Conservation (phyloP, 2,888 invertebrate genomes). For the Sclerodermus sp. region DNA sequence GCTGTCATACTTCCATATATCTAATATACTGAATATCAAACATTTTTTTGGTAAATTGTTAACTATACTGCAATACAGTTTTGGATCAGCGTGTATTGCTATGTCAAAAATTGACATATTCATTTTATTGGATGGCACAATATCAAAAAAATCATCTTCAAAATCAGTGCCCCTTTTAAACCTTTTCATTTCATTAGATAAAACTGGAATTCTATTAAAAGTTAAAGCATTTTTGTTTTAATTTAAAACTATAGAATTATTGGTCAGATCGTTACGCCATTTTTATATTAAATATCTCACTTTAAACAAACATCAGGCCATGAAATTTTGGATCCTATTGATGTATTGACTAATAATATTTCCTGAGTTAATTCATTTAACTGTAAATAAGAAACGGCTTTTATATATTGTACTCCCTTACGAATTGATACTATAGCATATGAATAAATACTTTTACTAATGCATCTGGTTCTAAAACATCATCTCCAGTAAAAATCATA, state of each 20-base stretch:
- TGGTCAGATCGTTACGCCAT: no score
- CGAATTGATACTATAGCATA: not conserved
- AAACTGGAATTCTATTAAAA: conserved; percentile 46
- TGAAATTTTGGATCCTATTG: conserved; percentile 49
- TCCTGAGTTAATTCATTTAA: conserved; percentile 61
- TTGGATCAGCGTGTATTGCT: conserved; percentile 62
- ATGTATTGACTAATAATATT: conserved; percentile 52
- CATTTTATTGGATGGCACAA: conserved; percentile 30
- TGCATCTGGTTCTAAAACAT: conserved; percentile 68
- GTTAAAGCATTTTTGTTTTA: not conserved
- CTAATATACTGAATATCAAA: conserved; percentile 67
- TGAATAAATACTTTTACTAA: conserved; percentile 44
- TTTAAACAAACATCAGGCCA: conserved; percentile 63
- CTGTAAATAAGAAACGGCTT: conserved; percentile 32
- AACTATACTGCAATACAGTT: conserved; percentile 68
- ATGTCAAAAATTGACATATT: conserved; percentile 60
- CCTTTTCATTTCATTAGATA: conserved; percentile 30
- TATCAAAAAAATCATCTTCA: conserved; percentile 48
- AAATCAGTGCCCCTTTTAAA: conserved; percentile 29
- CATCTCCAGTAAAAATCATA: conserved; percentile 67
- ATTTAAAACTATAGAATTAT: conserved; percentile 4
- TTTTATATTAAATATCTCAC: conserved; percentile 45
- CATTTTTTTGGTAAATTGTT: conserved; percentile 66
- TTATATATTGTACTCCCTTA: not conserved
- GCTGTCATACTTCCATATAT: conserved; percentile 70